Evolutionary conservation across 1,140 invertebrate genomes (phyloP), one percentile per base, ranked within the genome.

Genomic region (Drosophila teissieri): DNA sequence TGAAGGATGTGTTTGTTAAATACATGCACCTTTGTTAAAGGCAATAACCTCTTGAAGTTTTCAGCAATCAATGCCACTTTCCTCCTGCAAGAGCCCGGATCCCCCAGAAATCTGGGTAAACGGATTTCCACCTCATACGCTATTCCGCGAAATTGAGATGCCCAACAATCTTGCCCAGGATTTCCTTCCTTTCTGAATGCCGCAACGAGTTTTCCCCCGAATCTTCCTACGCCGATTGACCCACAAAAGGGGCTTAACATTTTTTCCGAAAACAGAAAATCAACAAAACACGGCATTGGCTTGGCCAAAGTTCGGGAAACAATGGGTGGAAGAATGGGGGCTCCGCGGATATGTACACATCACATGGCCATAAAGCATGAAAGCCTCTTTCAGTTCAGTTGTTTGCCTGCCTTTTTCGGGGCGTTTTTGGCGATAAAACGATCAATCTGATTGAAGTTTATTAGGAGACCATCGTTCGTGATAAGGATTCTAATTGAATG

Each of bases 371-470:
- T 63, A 63, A 61, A 42, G n/a, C 53, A 7, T 27, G 17, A 58
- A 58, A 15, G 15, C 12, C 52, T 22, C 12, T 46, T 63, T 44
- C 14, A 40, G 24, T 45, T 36, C 6, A 8, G 8, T 14, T 17
- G 22, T 36, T 56, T 34, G 39, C n/a, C 14, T 37, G 10, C 36
- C 2, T 37, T 37, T 37, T 60, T 34, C n/a, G 12, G 27, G 7
- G 45, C 14, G 2, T 31, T 24, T 31, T 49, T 24, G 51, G 14
- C 27, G 69, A 73, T 73, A 73, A 73, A 73, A 19, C 55, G 24
- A 73, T 73, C 69, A 73, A 61, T 73, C 68, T 52, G 68, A 60
- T 39, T 61, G 69, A 73, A 73, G 55, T 60, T 73, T 60, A 73
- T 73, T 73, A 46, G 46, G 39, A 19, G 48, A 17, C 46, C 14